Evolutionary conservation across 2,888 invertebrate species (phyloP).

Genomic region (Drosophila testacea): DNA sequence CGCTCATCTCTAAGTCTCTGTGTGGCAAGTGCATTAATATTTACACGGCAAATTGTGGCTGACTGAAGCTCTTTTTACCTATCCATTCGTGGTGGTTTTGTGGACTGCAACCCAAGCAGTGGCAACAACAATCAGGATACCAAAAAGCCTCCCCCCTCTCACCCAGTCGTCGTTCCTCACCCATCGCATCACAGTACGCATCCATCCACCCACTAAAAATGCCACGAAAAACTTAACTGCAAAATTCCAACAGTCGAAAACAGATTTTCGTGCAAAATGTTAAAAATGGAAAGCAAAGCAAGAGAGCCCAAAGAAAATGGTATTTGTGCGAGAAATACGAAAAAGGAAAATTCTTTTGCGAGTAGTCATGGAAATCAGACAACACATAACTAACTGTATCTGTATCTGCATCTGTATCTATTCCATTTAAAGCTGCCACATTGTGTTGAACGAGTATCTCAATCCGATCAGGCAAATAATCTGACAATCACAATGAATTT

Average conservation of each 20-base stretch:
- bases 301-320: conserved; percentile 2
- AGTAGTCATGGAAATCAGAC: conserved; percentile 16
- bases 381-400: conserved; percentile 42
- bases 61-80: conserved; percentile 42
- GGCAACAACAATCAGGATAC: conserved; percentile 32
- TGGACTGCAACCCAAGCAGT: conserved; percentile 52
- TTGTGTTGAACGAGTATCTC: conserved; percentile 25
- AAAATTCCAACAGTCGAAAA: conserved; percentile 66
- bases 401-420: conserved; percentile 26
- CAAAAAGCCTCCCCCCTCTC: neutral
- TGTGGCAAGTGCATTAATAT: conserved; percentile 68
- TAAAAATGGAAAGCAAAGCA: conserved; percentile 25
- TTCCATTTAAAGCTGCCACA: conserved; percentile 38
- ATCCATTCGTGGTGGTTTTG: conserved; percentile 47
- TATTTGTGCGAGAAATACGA: conserved; percentile 10
- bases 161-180: neutral
- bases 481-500: conserved; percentile 23
- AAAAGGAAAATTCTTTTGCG: conserved; percentile 19
- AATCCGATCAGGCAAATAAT: conserved; percentile 15
- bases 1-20: conserved; percentile 30
- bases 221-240: conserved; percentile 37
- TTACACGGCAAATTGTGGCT: conserved; percentile 75
- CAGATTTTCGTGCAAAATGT: conserved; percentile 60
- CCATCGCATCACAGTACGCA: neutral
- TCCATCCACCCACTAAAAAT: conserved; percentile 18